Base-by-base conservation (phyloP, 2,888 invertebrate genomes). In the Ephialtes manifestator region DNA sequence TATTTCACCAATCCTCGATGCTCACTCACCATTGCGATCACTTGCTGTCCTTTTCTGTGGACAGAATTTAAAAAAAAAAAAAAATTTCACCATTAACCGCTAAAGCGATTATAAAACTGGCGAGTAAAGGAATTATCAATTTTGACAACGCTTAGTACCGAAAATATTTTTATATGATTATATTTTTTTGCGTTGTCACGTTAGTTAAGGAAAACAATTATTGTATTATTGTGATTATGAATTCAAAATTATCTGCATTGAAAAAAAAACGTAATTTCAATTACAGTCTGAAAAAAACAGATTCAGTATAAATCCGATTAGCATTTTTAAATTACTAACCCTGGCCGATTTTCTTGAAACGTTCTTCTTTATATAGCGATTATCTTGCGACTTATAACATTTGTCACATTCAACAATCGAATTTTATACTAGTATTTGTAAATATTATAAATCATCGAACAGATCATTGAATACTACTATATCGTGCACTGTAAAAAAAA, bases 81-180 rank as follows among this genome's bases (percentile, higher is more conserved):
- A 43, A 2, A 65, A 43, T 2, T n/a, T 43, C 39, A 39, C 0
- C 4, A 43, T 39, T 39, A 65, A 39, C 39, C 63, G 31, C 31
- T 15, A 4, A 15, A 31, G 60, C 15, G 63, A 39, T 63, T 63
- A 39, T 31, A 39, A 0, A 20, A 39, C 35, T 10, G 35, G 3
- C n/a, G 63, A 8, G 7, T 5, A 8, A 18, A 39, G 18, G 4
- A 1, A 18, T 43, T 39, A 20, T 39, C 39, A 65, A 39, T 43
- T 20, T 65, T 20, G 35, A 35, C 20, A 35, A 20, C 1, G 20
- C 10, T 18, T 35, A 5, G 24, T 24, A 15, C 11, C 20, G 11
- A 20, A 65, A 65, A 65, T 43, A 65, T 43, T 65, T 39, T 65
- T 20, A 11, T 65, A 4, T 11, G 20, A 65, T 65, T 13, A 35